phyloP scores from a whole-genome alignment of 2,797 vertebrate species.

The Onychomys arenicola region DNA sequence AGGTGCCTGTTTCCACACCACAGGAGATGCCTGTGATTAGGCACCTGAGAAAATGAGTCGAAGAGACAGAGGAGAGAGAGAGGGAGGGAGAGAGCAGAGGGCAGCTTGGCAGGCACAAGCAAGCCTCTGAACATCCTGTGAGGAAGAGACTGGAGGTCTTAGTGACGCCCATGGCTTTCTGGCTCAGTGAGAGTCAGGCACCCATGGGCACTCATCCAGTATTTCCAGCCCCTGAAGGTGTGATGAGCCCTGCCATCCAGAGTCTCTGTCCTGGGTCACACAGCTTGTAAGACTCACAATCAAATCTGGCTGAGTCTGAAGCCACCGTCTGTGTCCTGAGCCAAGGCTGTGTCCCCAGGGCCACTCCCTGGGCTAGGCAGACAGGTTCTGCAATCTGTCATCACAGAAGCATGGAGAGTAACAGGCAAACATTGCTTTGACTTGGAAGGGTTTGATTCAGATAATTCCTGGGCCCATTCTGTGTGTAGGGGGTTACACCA shows the following conservation, averaged over 20 bases:
- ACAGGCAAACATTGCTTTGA: background rate
- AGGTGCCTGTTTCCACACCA: slow-evolving; percentile 3
- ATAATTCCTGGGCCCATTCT: background rate
- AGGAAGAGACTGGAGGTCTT: background rate
- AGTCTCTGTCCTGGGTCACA: background rate
- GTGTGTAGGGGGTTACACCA: rapidly evolving
- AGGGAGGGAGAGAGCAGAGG: background rate
- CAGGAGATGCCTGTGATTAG: background rate
- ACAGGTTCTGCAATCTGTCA: background rate
- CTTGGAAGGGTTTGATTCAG: background rate
- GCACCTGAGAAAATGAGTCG: background rate
- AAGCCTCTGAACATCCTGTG: background rate
- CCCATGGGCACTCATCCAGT: background rate
- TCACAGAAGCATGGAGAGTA: rapidly evolving
- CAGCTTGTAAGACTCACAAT: background rate
- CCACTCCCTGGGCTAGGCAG: background rate
- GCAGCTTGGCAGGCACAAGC: rapidly evolving
- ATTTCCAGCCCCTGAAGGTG: background rate
- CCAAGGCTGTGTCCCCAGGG: background rate
- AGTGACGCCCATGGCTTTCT: too few species aligned
- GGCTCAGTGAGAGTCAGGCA: background rate
- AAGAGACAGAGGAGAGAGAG: background rate
- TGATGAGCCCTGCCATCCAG: rapidly evolving
- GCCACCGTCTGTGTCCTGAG: background rate
- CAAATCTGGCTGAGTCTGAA: background rate